phyloP scores from a whole-genome alignment of 2,888 invertebrate species.

The Germaria angustata region DNA sequence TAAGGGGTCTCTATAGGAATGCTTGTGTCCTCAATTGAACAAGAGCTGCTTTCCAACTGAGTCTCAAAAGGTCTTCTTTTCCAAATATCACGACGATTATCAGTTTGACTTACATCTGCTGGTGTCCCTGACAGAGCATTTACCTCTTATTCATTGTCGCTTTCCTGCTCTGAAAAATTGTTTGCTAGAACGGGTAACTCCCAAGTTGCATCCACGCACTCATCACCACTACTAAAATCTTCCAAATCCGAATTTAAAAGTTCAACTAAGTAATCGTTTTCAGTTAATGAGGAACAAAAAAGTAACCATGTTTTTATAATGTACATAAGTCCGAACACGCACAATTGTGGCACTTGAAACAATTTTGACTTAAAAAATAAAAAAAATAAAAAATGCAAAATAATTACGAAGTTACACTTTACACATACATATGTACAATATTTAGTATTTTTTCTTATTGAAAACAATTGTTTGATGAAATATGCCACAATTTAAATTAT shows the following conservation, averaged over 20 bases:
- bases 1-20: conserved; percentile 39
- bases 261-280: conserved; percentile 42
- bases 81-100: conserved; percentile 44
- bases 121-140: conserved; percentile 15
- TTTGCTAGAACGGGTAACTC: conserved; percentile 24
- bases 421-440: conserved; percentile 12
- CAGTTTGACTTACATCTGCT: conserved; percentile 44
- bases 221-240: conserved; percentile 55
- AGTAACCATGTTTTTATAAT: conserved; percentile 42
- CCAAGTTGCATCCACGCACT: conserved; percentile 41
- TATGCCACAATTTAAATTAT: too few species aligned
- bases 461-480: conserved; percentile 5
- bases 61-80: conserved; percentile 51
- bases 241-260: conserved; percentile 52
- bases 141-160: conserved; percentile 22
- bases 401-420: conserved; percentile 31
- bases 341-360: conserved; percentile 45
- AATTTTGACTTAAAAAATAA: conserved; percentile 13
- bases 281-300: conserved; percentile 47
- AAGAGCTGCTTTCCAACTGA: conserved; percentile 43
- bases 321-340: conserved; percentile 49
- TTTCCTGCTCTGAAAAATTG: conserved; percentile 27
- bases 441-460: conserved; percentile 32
- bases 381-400: background rate
- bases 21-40: conserved; percentile 14